A percentile compares a stretch with the other conserved stretches of the same genome.
phyloP scores from a whole-genome alignment of 2,797 vertebrate species.

The Malurus splendens region DNA sequence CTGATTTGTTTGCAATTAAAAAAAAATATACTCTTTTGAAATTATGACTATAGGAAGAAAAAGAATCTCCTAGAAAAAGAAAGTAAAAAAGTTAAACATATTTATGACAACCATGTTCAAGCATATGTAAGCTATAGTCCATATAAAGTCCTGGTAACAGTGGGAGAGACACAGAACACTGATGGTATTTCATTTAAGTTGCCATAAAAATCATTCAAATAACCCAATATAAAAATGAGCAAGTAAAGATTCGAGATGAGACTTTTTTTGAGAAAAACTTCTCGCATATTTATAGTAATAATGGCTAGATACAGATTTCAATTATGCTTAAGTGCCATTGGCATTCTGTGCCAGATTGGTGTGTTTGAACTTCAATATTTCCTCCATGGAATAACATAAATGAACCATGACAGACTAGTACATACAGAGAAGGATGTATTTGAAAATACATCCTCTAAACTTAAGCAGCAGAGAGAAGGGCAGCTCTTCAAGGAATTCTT shows the following conservation, averaged over 20 bases:
- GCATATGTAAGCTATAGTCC: not conserved
- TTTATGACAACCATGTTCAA: not conserved
- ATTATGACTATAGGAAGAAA: not conserved
- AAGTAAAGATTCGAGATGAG: not conserved
- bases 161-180: not conserved
- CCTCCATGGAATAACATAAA: not conserved
- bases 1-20: not conserved
- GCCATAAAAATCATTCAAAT: not conserved
- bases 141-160: not conserved
- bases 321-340: not conserved
- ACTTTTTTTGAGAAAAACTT: accelerated
- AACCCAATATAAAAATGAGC: not conserved
- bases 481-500: not conserved
- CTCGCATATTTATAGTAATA: not conserved
- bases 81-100: not conserved
- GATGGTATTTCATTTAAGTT: not conserved
- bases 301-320: not conserved
- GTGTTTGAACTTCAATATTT: not conserved
- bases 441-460: not conserved
- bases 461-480: not conserved
- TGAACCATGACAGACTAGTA: not conserved
- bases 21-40: not conserved
- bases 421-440: not conserved
- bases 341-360: not conserved
- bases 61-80: not conserved